phyloP scores from a whole-genome alignment of 2,797 vertebrate species.

The Alosa sapidissima region DNA sequence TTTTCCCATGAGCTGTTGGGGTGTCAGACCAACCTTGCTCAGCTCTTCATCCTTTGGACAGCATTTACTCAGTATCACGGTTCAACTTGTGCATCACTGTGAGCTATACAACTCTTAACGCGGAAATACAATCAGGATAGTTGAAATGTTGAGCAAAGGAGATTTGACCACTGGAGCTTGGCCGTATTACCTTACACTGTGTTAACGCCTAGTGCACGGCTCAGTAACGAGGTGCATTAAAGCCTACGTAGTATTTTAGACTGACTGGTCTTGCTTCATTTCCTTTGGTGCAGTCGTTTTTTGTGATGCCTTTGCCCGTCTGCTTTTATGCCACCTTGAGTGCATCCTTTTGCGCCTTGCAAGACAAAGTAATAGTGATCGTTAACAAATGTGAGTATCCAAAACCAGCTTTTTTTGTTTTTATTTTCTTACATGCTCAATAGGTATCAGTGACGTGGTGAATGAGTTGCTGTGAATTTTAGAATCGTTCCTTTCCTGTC shows the following conservation, averaged over 20 bases:
- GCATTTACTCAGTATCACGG: constrained; percentile 23
- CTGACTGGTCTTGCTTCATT: constrained; percentile 20
- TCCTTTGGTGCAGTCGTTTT: constrained; percentile 20
- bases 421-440: constrained; percentile 16
- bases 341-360: constrained; percentile 23
- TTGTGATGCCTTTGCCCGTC: constrained; percentile 23
- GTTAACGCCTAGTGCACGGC: constrained; percentile 18
- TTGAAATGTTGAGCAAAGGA: constrained; percentile 9
- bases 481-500: constrained; percentile 22
- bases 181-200: constrained; percentile 23
- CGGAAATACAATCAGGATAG: constrained; percentile 21
- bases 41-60: constrained; percentile 4
- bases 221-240: constrained; percentile 21
- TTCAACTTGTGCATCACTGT: constrained; percentile 24
- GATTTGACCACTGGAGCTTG: constrained; percentile 22
- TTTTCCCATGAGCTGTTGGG: constrained; percentile 16
- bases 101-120: constrained; percentile 14
- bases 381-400: constrained; percentile 25
- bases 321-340: constrained; percentile 25
- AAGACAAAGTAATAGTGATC: constrained; percentile 24
- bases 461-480: constrained; percentile 26
- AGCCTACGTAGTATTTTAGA: constrained; percentile 16
- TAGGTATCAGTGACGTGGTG: constrained; percentile 23
- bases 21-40: constrained; percentile 10
- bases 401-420: constrained; percentile 20